Conservation (phyloP, 2,888 invertebrate species). For the Synanthedon andrenaeformis region DNA sequence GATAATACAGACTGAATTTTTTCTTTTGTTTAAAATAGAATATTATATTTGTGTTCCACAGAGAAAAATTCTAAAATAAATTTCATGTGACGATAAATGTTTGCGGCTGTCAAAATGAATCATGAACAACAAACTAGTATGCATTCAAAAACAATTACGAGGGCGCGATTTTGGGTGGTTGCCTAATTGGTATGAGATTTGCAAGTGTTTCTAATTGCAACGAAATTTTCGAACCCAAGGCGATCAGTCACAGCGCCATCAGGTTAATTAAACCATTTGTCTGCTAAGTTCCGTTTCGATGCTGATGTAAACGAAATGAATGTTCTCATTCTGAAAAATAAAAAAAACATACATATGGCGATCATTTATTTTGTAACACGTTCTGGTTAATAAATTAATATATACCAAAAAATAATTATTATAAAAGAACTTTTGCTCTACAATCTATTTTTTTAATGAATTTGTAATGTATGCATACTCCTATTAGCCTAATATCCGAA, state of each 20-base stretch:
- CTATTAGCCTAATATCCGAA: no score
- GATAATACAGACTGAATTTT: background rate
- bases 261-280: conserved; percentile 70
- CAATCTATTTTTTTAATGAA: no score
- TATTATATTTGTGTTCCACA: no score
- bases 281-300: conserved; percentile 35
- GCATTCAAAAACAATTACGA: conserved; percentile 67
- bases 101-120: conserved; percentile 32
- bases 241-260: conserved; percentile 64
- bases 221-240: conserved; percentile 57
- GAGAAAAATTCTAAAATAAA: background rate
- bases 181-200: conserved; percentile 71
- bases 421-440: no score
- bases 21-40: no score
- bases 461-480: no score
- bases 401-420: no score
- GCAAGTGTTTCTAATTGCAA: conserved; percentile 67
- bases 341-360: background rate
- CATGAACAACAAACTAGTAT: conserved; percentile 48
- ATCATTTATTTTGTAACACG: no score
- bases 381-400: no score
- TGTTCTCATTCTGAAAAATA: background rate
- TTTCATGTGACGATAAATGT: background rate
- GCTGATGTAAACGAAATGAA: background rate
- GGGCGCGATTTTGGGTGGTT: conserved; percentile 62